Base-by-base conservation (phyloP, 2,888 invertebrate species). In the Rapana venosa region DNA sequence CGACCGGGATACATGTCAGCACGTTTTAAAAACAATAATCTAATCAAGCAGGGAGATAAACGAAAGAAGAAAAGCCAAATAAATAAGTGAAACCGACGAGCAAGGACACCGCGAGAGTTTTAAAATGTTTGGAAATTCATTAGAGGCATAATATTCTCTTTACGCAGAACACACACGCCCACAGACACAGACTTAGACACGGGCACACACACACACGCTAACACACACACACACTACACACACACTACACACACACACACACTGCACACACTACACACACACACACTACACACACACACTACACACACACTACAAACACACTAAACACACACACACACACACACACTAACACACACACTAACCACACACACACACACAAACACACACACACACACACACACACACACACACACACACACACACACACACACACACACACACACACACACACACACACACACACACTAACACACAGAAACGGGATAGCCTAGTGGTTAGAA, bases 221-320 rank as follows among this genome's bases (percentile, higher is more conserved):
- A 84, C 84, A 84, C 61, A 84, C 84, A 84, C 84, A 84, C 84
- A 85, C 61, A 84, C 84, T 56, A 84, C 84, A 85, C 61, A 84
- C 84, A 84, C 56, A 56, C 56, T n/a, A 81, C 36, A 36, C 81
- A 81, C 36, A 36, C 81, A 81, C 81, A 36, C 81, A 81, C 81
- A 36, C 36, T n/a, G 32, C 81, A 81, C 74, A 74, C 74, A 74
- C 74, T 17, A 74, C 26, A 74, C 26, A n/a, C 74, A 74, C 20
- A 74, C 74, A 74, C 74, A 74, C 74, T 8, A 74, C 74, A 74
- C 74, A 74, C 74, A 74, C 74, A 74, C 74, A 74, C 8, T 8
- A 58, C n/a, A n/a, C n/a, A n/a, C n/a, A n/a, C n/a, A n/a, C n/a
- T n/a, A n/a, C n/a, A n/a, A n/a, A 66, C 66, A 17, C 66, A 13